These are phyloP conservation scores for Desmophyllum pertusum DNA, from an alignment of 92 coral and sea anemone species.

Conservation along the genomic window DNA sequence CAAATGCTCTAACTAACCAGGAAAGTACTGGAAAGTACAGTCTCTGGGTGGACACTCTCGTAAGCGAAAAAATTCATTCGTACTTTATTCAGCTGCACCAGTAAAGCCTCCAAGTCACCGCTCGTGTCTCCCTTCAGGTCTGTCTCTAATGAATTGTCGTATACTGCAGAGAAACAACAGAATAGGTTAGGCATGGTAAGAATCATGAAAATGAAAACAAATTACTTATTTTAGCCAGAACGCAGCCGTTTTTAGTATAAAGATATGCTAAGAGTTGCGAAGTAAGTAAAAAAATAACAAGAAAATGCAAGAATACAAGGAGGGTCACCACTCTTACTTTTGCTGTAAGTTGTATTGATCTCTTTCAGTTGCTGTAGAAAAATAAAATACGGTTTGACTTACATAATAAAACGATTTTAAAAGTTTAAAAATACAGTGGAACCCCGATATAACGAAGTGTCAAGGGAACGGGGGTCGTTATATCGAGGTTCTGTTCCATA, in stretches of 20 bases:
- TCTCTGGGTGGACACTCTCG: no score
- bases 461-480: no score
- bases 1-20: no score
- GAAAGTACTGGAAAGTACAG: no score
- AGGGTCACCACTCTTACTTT: slow-evolving; percentile 8
- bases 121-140: slow-evolving; percentile 84
- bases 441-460: no score
- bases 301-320: no score
- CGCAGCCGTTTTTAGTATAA: background rate
- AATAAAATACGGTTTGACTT: background rate
- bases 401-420: background rate
- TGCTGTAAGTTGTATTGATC: slow-evolving; percentile 14
- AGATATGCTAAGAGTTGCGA: no score
- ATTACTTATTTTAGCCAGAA: no score
- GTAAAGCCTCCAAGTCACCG: slow-evolving; percentile 78
- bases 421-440: no score
- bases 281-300: no score
- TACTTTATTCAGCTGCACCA: slow-evolving; percentile 86
- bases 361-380: slow-evolving; percentile 30
- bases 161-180: slow-evolving; percentile 59
- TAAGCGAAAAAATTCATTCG: background rate
- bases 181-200: no score
- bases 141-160: slow-evolving; percentile 68
- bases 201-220: background rate
- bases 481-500: no score